phyloP scores from a whole-genome alignment of 2,113 vertebrate species.

The Vidua macroura region DNA sequence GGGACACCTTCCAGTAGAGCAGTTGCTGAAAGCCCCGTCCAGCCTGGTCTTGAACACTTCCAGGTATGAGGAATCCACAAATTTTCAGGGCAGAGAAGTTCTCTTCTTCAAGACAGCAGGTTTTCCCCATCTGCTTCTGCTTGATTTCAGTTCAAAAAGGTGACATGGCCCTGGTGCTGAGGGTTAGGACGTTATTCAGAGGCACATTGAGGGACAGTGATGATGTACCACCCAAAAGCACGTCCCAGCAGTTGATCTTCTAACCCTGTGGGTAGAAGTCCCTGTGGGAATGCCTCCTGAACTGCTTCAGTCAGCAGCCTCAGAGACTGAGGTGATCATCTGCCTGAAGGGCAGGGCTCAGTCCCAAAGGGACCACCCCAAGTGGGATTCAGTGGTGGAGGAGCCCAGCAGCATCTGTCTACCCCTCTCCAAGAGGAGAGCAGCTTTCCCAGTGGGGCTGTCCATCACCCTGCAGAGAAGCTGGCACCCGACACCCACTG shows the following conservation, averaged over 20 bases:
- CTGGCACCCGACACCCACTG: not conserved
- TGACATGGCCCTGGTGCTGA: not conserved
- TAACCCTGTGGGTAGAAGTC: not conserved
- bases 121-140: not conserved
- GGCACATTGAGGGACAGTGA: not conserved
- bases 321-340: not conserved
- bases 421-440: not conserved
- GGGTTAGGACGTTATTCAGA: not conserved
- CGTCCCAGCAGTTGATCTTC: not conserved
- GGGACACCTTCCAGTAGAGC: not conserved
- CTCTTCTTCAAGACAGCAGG: not conserved
- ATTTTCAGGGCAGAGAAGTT: not conserved
- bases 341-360: not conserved
- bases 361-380: not conserved
- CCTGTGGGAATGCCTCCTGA: not conserved
- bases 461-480: not conserved
- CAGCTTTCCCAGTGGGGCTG: not conserved
- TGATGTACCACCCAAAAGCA: not conserved
- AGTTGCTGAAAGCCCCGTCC: not conserved
- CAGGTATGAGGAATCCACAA: not conserved
- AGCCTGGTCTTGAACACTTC: not conserved
- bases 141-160: not conserved
- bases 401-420: not conserved
- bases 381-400: accelerated
- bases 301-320: not conserved